Evolutionary conservation across 2,113 vertebrate genomes (phyloP), one percentile per base, ranked within the genome.

Genomic region (Ariopsis seemanni): DNA sequence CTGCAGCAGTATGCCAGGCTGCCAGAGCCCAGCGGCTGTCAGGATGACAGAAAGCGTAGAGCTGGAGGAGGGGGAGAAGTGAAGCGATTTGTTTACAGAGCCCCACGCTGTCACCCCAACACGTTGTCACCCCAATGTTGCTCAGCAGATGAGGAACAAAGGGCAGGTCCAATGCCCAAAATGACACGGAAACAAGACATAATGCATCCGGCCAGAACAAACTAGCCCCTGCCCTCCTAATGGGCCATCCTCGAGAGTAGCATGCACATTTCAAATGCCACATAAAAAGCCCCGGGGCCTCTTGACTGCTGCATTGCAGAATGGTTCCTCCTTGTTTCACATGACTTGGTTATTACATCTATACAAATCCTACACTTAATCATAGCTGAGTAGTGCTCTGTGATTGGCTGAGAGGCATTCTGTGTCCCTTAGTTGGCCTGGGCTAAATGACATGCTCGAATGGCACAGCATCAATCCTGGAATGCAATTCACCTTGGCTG

Each of bases 1-100:
- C 75, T 63, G 69, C 52, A 18, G 74, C 57, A 72, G 52, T 18
- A 50, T 84, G 77, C 85, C 52, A 63, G 57, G 85, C 60, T 82
- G 85, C 89, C 72, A 80, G 50, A 87, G 77, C 85, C 87, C 87
- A 86, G 67, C 22, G 85, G n/a, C 84, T 89, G 84, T 90, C 88
- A 88, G 83, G 75, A 89, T 88, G 90, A 91, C 84, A 42, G 87
- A 90, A 79, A 62, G 75, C 22, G 60, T n/a, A 58, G 65, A 78
- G 83, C 82, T 78, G 82, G 48, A 84, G 69, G 67, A 87, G 67
- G 53, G 30, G 48, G 52, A 22, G 50, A 79, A 85, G 69, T 75
- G 60, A 86, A 82, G 79, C 52, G 52, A 84, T 88, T 87, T 85
- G 87, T 85, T 89, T 82, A 75, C 63, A 55, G 78, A 12, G 34